Evolutionary conservation across 2,888 invertebrate species (phyloP).

Genomic region (Ptilodon capucinus): DNA sequence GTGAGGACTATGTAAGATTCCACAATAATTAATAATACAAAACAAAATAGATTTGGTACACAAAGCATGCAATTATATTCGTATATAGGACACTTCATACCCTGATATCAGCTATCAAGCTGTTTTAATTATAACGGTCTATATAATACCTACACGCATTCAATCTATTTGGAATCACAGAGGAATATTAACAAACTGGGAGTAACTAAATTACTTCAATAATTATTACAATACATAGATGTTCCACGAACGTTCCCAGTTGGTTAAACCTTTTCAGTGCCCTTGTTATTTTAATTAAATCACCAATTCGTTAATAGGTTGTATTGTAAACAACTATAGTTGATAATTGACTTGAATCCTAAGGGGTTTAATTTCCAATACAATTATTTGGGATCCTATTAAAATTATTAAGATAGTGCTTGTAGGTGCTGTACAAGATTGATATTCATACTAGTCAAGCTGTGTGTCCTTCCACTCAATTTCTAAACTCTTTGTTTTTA

Average conservation of each 20-base stretch:
- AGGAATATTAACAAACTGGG: constrained; percentile 7
- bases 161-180: constrained; percentile 14
- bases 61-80: too few species aligned
- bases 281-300: constrained; percentile 17
- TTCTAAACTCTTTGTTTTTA: too few species aligned
- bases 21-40: too few species aligned
- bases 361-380: background rate
- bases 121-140: background rate
- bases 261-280: constrained; percentile 1
- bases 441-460: too few species aligned
- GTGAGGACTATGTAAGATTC: too few species aligned
- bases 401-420: too few species aligned
- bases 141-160: constrained; percentile 4
- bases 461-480: too few species aligned
- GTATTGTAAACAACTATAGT: background rate
- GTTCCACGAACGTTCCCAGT: constrained; percentile 7
- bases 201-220: constrained; percentile 13
- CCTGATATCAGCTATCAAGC: background rate
- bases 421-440: too few species aligned
- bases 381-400: too few species aligned
- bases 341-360: background rate
- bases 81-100: background rate
- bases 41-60: too few species aligned
- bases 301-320: background rate
- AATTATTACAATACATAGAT: constrained; percentile 16